Base-by-base conservation (phyloP, 2,797 vertebrate genomes). In the Propithecus deckenii region DNA sequence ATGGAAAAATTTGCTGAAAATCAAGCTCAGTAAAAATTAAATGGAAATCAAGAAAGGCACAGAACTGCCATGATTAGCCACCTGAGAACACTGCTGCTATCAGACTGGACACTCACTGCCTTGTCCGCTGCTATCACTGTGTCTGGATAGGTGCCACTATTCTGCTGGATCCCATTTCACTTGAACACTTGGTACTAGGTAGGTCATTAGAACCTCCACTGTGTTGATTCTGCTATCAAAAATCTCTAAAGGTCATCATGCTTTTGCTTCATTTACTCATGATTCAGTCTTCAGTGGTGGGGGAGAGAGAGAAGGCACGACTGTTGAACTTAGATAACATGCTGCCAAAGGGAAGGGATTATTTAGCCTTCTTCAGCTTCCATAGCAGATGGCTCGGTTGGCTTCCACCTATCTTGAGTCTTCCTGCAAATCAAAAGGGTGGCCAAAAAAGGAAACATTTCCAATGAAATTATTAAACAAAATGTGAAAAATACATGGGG, bases 241-340 rank as follows among this genome's bases (percentile, higher is more conserved):
- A 80, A 38, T 84, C 25, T 85, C 25, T 76, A 94, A 80, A 94
- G 87, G 52, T 72, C 91, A 88, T 69, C 2, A 0, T 41, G 4
- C 7, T 87, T 89, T 97, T 85, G 57, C 59, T 90, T 94, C n/a
- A 72, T 85, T 92, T 89, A 59, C 28, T 87, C 63, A 93, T 92
- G 63, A 52, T 52, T 76, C 17, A 65, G 30, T 72, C 28, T 71
- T 93, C 2, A 17, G 3, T 2, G 0, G 52, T 89, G n/a, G 43
- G 38, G 48, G 15, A 71, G 41, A 7, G 17, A 83, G 52, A 5
- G 55, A 75, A 69, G n/a, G 17, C 20, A 59, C 41, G 76, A 35
- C 28, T 25, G 20, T 1, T 46, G 30, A 90, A 30, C 57, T 78
- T 55, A 46, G 76, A 41, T 35, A 50, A 15, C 25, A 7, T 5